Conservation (phyloP, 2,113 vertebrate species). For the Tragelaphus strepsiceros region DNA sequence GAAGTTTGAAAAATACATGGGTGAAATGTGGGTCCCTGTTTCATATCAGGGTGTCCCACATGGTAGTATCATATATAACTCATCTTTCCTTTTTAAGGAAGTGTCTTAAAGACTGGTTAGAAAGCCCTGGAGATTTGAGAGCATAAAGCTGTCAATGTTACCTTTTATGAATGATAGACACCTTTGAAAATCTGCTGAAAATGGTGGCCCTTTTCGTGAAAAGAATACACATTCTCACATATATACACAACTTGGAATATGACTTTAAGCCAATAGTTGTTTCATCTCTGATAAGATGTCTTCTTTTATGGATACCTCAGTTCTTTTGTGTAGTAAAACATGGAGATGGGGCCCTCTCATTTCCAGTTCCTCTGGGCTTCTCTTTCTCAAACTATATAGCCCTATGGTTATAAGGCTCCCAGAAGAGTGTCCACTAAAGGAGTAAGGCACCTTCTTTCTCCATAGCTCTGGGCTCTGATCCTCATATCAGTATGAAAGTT, state of each 20-base stretch:
- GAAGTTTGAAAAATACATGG: not conserved
- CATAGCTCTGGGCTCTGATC: slow-evolving; percentile 64
- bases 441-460: not conserved
- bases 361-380: not conserved
- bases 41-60: not conserved
- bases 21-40: not conserved
- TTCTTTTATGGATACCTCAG: not conserved
- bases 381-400: not conserved
- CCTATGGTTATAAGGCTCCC: not conserved
- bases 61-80: not conserved
- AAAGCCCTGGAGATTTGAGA: not conserved
- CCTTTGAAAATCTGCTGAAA: not conserved
- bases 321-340: not conserved
- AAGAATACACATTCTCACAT: not conserved
- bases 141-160: not conserved
- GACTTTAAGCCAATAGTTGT: not conserved
- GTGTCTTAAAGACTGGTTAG: not conserved
- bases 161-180: not conserved
- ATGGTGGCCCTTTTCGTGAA: not conserved
- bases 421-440: not conserved
- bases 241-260: not conserved
- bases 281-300: not conserved
- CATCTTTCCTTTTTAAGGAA: not conserved
- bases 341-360: not conserved
- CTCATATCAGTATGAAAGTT: slow-evolving; percentile 56